Percentiles rank a stretch among this genome's conserved stretches.
phyloP scores from a whole-genome alignment of 2,113 vertebrate species.

The Nothobranchius furzeri region DNA sequence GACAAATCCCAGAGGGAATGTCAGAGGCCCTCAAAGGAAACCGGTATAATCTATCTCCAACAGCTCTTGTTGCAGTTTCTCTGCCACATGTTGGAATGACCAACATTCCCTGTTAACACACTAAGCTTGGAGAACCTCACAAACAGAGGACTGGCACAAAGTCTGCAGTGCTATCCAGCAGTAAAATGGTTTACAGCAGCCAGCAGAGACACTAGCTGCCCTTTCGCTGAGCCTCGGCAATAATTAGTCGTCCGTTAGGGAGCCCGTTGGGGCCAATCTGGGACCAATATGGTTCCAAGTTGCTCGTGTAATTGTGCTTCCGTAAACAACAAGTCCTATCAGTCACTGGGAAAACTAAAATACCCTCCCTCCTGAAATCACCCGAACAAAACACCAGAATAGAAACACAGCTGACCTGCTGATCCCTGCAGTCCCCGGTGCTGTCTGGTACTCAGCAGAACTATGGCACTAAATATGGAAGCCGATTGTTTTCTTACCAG shows the following conservation, averaged over 20 bases:
- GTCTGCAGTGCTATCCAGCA: constrained; percentile 33
- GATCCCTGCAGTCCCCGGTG: constrained; percentile 36
- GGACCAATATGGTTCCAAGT: constrained; percentile 43
- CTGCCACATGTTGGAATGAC: constrained; percentile 44
- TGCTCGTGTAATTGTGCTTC: constrained; percentile 62
- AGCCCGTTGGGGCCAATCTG: constrained; percentile 47
- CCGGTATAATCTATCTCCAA: constrained; percentile 61
- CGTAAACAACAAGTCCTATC: constrained; percentile 62
- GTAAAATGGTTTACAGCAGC: constrained; percentile 53
- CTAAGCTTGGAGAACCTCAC: constrained; percentile 11
- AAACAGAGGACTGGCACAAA: constrained; percentile 22
- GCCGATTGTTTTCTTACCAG: constrained; percentile 6
- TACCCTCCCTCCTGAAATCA: constrained; percentile 44
- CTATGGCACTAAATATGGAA: constrained; percentile 20
- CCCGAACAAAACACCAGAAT: constrained; percentile 66
- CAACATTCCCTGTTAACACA: constrained; percentile 17
- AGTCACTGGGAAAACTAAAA: constrained; percentile 62
- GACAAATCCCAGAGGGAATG: constrained; percentile 69
- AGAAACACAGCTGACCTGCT: constrained; percentile 46
- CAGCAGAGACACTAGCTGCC: constrained; percentile 32
- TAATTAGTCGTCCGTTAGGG: constrained; percentile 33
- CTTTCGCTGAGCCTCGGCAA: constrained; percentile 22
- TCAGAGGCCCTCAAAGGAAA: constrained; percentile 58
- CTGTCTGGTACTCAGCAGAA: constrained; percentile 25
- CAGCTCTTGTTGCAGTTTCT: constrained; percentile 18